phyloP scores from a whole-genome alignment of 2,797 vertebrate species.

The Coranthus polyacanthus region DNA sequence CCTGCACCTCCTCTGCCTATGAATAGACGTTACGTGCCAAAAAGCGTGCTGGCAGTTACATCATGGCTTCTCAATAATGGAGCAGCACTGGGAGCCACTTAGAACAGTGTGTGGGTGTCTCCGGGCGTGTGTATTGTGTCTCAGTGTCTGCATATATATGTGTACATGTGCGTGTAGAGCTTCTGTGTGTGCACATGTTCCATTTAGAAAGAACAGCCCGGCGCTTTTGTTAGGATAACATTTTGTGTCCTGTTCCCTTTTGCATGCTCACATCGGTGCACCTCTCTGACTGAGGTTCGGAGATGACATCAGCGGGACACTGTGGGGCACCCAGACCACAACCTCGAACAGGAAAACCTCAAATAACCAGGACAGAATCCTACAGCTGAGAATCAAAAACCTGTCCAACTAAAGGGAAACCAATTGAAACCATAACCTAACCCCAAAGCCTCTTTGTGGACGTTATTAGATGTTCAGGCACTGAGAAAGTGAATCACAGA shows the following conservation, averaged over 20 bases:
- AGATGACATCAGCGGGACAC: slow-evolving; percentile 63
- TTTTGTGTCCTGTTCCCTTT: slow-evolving; percentile 45
- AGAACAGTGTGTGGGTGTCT: slow-evolving; percentile 67
- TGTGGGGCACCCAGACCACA: slow-evolving; percentile 59
- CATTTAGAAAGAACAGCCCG: slow-evolving; percentile 64
- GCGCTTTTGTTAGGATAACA: slow-evolving; percentile 52
- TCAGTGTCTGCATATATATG: slow-evolving; percentile 36
- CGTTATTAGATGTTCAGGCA: slow-evolving; percentile 49
- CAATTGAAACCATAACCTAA: slow-evolving; percentile 51
- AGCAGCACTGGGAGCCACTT: slow-evolving; percentile 78
- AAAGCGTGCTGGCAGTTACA: slow-evolving; percentile 83
- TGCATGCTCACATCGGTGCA: slow-evolving; percentile 54
- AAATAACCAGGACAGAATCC: slow-evolving; percentile 56
- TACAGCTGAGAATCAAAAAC: slow-evolving; percentile 41
- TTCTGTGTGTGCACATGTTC: slow-evolving; percentile 59
- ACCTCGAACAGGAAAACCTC: slow-evolving; percentile 63
- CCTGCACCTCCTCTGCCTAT: slow-evolving; percentile 77
- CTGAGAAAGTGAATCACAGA: slow-evolving; percentile 22
- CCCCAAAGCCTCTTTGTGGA: slow-evolving; percentile 41
- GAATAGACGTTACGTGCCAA: slow-evolving; percentile 83
- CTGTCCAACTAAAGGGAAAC: slow-evolving; percentile 45
- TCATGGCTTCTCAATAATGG: slow-evolving; percentile 84
- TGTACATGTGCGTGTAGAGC: slow-evolving; percentile 40
- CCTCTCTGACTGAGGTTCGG: slow-evolving; percentile 47
- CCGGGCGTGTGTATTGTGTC: slow-evolving; percentile 50